Percentiles rank a stretch among this genome's conserved stretches.
Evolutionary conservation across 2,797 vertebrate species (phyloP).

Genomic region (Manis javanica): DNA sequence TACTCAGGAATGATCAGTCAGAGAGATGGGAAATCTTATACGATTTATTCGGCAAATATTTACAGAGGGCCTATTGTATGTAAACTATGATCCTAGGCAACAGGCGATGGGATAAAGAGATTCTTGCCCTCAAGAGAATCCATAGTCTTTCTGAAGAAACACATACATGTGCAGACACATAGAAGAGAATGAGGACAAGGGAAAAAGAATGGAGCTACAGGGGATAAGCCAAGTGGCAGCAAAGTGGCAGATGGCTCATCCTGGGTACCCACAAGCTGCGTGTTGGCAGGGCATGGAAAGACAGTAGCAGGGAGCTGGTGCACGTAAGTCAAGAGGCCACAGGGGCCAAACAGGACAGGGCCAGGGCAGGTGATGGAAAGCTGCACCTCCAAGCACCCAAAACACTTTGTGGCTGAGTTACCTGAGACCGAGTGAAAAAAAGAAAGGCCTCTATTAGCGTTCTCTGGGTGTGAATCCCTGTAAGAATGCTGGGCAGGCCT

Average conservation of each 20-base stretch:
- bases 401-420: background rate
- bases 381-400: background rate
- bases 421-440: background rate
- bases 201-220: background rate
- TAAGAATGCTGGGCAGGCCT: too few relatives aligned
- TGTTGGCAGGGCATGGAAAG: accelerated
- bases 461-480: background rate
- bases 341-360: background rate
- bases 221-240: background rate
- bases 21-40: slow-evolving; percentile 11
- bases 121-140: background rate
- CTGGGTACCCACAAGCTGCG: background rate
- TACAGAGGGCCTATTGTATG: background rate
- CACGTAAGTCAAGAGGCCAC: background rate
- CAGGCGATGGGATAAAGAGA: background rate
- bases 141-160: slow-evolving; percentile 8
- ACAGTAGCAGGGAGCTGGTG: background rate
- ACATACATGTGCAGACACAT: background rate
- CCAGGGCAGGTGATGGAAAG: background rate
- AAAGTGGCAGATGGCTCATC: background rate
- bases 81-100: background rate
- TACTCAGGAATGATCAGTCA: background rate
- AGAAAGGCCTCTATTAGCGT: background rate
- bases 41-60: slow-evolving; percentile 61
- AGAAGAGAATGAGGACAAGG: background rate